Evolutionary conservation across 2,113 vertebrate genomes (phyloP).

Genomic region (Nanorana parkeri): DNA sequence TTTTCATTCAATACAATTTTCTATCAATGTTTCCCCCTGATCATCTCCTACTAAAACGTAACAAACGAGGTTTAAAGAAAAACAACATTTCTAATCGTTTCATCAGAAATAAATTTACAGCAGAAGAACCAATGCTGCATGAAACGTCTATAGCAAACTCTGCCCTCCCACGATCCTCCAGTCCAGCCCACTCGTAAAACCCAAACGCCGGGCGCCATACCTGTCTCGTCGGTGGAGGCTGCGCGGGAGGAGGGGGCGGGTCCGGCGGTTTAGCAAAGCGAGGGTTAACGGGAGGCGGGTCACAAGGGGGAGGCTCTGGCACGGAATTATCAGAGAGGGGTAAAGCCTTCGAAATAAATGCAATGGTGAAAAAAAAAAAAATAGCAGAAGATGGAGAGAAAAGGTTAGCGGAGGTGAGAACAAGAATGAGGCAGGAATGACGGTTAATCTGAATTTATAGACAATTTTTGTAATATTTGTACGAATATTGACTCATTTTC

Average conservation of each 20-base stretch:
- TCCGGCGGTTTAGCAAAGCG: slow-evolving; percentile 75
- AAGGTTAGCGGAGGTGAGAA: slow-evolving; percentile 58
- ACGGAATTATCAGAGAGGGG: slow-evolving; percentile 66
- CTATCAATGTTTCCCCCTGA: no score
- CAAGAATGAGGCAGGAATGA: not conserved
- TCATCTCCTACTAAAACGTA: no score
- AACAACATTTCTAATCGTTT: no score
- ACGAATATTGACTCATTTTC: no score
- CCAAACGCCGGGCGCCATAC: slow-evolving; percentile 73
- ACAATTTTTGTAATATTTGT: no score
- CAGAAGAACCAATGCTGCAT: no score
- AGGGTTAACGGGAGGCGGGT: slow-evolving; percentile 71
- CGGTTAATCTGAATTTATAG: no score
- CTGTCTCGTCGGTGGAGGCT: slow-evolving; percentile 82
- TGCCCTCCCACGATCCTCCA: not conserved
- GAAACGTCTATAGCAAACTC: no score
- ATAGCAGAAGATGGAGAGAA: slow-evolving; percentile 55
- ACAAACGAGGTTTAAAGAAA: no score
- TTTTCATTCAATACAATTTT: no score
- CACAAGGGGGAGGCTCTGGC: slow-evolving; percentile 66
- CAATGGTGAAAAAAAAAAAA: slow-evolving; percentile 46
- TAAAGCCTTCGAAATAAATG: slow-evolving; percentile 67
- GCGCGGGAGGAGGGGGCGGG: slow-evolving; percentile 62
- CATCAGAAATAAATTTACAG: no score
- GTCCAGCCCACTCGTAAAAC: not conserved